phyloP scores from a whole-genome alignment of 2,113 vertebrate genomes.

The Neolamprologus ventralis region DNA sequence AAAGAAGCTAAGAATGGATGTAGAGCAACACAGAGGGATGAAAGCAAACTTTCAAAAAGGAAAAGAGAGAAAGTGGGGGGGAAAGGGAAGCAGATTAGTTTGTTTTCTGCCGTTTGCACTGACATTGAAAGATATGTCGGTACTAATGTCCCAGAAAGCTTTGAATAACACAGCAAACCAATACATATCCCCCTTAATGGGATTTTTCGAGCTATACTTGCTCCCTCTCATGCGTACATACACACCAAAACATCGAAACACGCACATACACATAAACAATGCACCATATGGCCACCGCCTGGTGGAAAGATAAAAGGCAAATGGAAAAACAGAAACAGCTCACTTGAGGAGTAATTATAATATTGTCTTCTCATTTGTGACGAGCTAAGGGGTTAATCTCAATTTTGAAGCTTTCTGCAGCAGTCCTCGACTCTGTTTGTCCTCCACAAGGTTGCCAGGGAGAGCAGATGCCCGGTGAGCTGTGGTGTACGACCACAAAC shows the following conservation, averaged over 20 bases:
- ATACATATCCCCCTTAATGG: constrained; percentile 57
- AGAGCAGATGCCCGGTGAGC: not conserved
- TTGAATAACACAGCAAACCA: constrained; percentile 53
- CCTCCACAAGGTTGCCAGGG: constrained; percentile 31
- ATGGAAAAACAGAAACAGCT: constrained; percentile 34
- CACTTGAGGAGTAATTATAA: constrained; percentile 47
- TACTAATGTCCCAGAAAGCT: constrained; percentile 53
- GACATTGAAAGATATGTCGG: constrained; percentile 55
- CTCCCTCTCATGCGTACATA: not conserved
- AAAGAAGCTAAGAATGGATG: constrained; percentile 34
- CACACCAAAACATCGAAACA: not conserved
- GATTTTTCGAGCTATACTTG: constrained; percentile 43
- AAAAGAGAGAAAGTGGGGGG: not conserved
- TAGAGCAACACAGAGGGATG: constrained; percentile 7
- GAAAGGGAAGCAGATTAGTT: constrained; percentile 47
- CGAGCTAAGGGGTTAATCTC: constrained; percentile 39
- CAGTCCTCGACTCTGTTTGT: not conserved
- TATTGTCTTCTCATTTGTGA: constrained; percentile 47
- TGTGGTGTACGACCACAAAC: not conserved
- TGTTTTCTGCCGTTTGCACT: constrained; percentile 42
- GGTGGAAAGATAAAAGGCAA: constrained; percentile 36
- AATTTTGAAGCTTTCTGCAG: constrained; percentile 22
- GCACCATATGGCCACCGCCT: constrained; percentile 33
- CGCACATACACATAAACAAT: not conserved
- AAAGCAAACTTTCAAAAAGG: not conserved